phyloP scores from a whole-genome alignment of 2,797 vertebrate species.

The Myotis findleyi region DNA sequence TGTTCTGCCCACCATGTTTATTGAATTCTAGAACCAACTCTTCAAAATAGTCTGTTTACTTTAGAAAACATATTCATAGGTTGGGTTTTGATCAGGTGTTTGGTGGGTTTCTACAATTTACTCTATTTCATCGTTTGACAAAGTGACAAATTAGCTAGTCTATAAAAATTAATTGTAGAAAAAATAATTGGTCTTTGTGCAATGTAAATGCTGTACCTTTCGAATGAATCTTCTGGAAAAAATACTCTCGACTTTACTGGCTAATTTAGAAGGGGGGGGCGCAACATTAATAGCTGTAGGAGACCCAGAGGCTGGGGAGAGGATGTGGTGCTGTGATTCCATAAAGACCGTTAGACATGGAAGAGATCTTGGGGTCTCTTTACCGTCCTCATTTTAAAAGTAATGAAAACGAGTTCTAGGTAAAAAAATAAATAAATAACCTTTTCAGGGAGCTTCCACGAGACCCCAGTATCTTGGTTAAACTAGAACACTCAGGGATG shows the following conservation, averaged over 20 bases:
- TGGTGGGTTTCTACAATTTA: not conserved
- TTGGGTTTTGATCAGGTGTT: not conserved
- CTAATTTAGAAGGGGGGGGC: not conserved
- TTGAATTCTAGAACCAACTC: not conserved
- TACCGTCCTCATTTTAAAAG: not conserved
- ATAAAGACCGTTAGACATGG: not conserved
- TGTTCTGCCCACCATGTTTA: not conserved
- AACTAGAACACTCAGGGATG: not conserved
- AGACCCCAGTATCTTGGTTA: not conserved
- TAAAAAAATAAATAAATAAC: not conserved
- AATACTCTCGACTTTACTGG: not conserved
- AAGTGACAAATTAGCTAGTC: not conserved
- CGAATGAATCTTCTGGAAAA: not conserved
- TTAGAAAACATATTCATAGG: not conserved
- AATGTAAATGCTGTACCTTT: not conserved
- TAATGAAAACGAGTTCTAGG: not conserved
- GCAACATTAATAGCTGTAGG: not conserved
- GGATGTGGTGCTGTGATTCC: not conserved
- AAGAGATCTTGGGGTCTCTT: not conserved
- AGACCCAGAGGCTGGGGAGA: not conserved
- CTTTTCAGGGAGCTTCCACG: not conserved
- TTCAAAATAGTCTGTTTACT: not conserved
- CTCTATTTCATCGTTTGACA: not conserved
- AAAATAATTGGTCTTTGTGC: not conserved
- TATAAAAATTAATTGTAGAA: not conserved